Percentiles rank a stretch among this genome's conserved stretches.
These are phyloP conservation scores for Drosophila ogumai DNA, from an alignment of 1,140 invertebrate genomes.

Conservation along the genomic window DNA sequence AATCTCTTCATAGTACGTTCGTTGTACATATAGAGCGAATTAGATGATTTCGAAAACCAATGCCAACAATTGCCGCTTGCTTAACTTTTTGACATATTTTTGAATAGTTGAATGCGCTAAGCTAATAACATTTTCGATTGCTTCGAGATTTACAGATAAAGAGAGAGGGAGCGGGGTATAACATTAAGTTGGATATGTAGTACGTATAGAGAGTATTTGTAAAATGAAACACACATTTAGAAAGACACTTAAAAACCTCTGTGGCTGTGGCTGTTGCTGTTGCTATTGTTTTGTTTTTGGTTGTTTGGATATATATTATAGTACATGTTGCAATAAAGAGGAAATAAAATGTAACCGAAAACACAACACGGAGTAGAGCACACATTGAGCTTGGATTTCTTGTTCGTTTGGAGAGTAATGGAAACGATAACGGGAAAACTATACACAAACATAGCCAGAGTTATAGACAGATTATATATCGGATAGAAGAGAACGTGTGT, in stretches of 20 bases:
- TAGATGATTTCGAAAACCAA: slow-evolving; percentile 77
- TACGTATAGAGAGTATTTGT: slow-evolving; percentile 54
- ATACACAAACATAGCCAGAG: slow-evolving; percentile 74
- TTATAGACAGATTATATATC: slow-evolving; percentile 45
- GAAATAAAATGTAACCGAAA: slow-evolving; percentile 43
- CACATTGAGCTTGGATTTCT: slow-evolving; percentile 61
- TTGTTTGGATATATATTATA: slow-evolving; percentile 45
- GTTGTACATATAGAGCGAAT: slow-evolving; percentile 30
- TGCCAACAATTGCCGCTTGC: slow-evolving; percentile 75
- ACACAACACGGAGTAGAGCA: slow-evolving; percentile 50
- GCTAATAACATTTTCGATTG: slow-evolving; percentile 51
- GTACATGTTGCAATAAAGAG: slow-evolving; percentile 58
- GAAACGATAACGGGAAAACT: slow-evolving; percentile 64
- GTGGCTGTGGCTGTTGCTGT: slow-evolving; percentile 19
- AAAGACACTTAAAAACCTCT: slow-evolving; percentile 62
- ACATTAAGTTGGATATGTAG: slow-evolving; percentile 56
- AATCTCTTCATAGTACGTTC: slow-evolving; percentile 29
- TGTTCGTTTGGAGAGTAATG: slow-evolving; percentile 25
- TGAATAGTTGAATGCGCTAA: slow-evolving; percentile 73
- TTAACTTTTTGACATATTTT: slow-evolving; percentile 79
- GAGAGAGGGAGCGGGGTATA: slow-evolving; percentile 22
- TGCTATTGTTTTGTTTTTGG: slow-evolving; percentile 11
- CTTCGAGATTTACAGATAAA: slow-evolving; percentile 41
- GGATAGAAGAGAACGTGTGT: slow-evolving; percentile 48
- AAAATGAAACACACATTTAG: slow-evolving; percentile 72